phyloP scores from a whole-genome alignment of 2,113 vertebrate genomes.

The Prinia subflava region DNA sequence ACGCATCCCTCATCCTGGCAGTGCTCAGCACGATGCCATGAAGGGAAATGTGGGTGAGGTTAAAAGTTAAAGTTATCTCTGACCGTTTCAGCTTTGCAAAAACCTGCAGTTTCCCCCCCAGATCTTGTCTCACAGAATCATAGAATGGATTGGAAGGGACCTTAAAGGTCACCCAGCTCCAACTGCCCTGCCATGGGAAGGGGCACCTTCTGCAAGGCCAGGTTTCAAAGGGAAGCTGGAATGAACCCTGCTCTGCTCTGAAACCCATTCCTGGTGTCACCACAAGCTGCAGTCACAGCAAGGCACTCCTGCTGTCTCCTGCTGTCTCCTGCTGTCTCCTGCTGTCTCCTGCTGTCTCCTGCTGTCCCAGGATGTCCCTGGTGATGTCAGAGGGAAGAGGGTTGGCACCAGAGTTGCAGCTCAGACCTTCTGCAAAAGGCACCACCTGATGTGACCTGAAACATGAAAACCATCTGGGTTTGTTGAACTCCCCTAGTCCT shows the following conservation, averaged over 20 bases:
- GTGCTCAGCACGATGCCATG: fast-evolving
- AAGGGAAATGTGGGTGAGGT: not conserved
- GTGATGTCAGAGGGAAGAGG: not conserved
- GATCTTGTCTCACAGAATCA: not conserved
- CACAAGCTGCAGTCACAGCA: not conserved
- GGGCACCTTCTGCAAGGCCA: not conserved
- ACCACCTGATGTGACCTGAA: not conserved
- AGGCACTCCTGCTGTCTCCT: not conserved
- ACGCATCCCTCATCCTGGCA: not conserved
- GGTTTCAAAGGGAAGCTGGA: not conserved
- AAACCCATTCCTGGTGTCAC: not conserved
- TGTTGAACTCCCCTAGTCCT: not conserved
- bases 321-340: not conserved
- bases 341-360: not conserved
- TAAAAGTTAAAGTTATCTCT: not conserved
- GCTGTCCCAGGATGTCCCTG: fast-evolving
- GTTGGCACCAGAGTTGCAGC: fast-evolving
- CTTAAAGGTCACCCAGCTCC: not conserved
- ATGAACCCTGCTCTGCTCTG: not conserved
- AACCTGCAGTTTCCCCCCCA: not conserved
- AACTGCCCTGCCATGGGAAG: not conserved
- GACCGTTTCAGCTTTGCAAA: not conserved
- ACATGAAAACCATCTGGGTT: not conserved
- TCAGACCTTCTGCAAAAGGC: not conserved
- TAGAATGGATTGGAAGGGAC: not conserved